A percentile compares a stretch with the other conserved stretches of the same genome.
Conservation (phyloP, 2,113 vertebrate species). For the Cervus canadensis region DNA sequence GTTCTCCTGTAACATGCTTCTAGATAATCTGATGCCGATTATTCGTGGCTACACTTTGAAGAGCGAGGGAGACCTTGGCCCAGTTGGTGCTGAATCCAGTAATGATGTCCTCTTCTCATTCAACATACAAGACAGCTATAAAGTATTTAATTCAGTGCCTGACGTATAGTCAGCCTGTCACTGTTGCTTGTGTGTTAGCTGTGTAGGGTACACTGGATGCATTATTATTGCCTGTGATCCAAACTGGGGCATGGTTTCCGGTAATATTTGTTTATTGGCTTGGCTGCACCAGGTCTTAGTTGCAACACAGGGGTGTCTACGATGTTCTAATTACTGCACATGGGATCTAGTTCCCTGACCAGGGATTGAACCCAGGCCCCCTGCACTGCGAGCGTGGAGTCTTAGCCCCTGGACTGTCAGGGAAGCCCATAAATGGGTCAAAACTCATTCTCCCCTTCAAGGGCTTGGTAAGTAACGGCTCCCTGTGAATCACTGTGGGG, state of each 20-base stretch:
- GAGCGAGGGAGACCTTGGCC: neutral
- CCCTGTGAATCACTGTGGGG: neutral
- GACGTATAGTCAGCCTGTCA: neutral
- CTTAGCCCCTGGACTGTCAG: rapidly evolving
- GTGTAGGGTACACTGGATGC: neutral
- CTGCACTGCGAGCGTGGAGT: neutral
- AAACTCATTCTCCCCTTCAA: neutral
- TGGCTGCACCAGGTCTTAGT: neutral
- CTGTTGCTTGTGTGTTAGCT: neutral
- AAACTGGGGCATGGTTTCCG: neutral
- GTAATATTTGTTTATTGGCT: neutral
- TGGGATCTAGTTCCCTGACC: neutral
- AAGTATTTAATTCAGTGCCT: neutral
- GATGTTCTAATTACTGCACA: neutral
- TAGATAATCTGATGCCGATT: neutral
- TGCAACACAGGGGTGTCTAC: neutral
- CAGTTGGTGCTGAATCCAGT: neutral
- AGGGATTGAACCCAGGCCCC: rapidly evolving
- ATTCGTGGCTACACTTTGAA: neutral
- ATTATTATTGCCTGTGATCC: neutral
- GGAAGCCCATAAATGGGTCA: neutral
- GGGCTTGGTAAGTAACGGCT: neutral
- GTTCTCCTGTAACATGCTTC: neutral
- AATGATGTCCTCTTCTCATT: neutral
- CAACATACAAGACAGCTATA: neutral